Percentiles rank a stretch among this genome's conserved stretches.
phyloP scores from a whole-genome alignment of 1,140 invertebrate genomes.

The Eriosoma lanigerum region DNA sequence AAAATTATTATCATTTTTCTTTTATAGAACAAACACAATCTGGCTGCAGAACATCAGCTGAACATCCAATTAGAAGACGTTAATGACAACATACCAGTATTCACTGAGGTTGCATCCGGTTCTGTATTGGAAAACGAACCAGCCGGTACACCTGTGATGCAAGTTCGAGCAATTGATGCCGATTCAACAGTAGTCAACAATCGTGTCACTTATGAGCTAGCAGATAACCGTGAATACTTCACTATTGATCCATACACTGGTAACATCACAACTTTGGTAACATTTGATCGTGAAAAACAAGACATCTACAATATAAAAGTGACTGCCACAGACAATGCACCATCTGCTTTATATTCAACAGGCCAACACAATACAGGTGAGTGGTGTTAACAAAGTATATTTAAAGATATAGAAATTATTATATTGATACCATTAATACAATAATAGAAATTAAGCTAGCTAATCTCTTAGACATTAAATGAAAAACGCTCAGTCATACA shows the following conservation, averaged over 20 bases:
- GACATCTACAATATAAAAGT: conserved; percentile 82
- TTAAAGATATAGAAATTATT: too few relatives aligned
- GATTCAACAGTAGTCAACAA: conserved; percentile 82
- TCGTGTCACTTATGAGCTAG: conserved; percentile 73
- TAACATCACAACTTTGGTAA: conserved; percentile 74
- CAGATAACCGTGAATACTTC: conserved; percentile 71
- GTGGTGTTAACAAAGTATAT: background rate
- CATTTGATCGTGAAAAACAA: conserved; percentile 78
- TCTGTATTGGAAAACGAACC: conserved; percentile 78
- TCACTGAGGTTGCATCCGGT: conserved; percentile 74
- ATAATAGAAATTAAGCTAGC: too few relatives aligned
- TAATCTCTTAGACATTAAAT: too few relatives aligned
- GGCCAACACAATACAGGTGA: conserved; percentile 68
- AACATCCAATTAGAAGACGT: conserved; percentile 79
- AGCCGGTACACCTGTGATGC: conserved; percentile 77
- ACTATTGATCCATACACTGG: conserved; percentile 78
- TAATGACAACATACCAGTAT: conserved; percentile 84
- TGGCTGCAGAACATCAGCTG: conserved; percentile 75
- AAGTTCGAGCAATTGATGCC: conserved; percentile 80
- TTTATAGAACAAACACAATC: conserved; percentile 73
- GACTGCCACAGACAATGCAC: conserved; percentile 80
- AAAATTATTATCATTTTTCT: too few relatives aligned
- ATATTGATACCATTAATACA: too few relatives aligned
- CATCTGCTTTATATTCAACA: conserved; percentile 70
- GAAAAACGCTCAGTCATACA: too few relatives aligned